These are phyloP conservation scores for Glossophaga mutica DNA, from an alignment of 2,797 vertebrate genomes.

Conservation along the genomic window DNA sequence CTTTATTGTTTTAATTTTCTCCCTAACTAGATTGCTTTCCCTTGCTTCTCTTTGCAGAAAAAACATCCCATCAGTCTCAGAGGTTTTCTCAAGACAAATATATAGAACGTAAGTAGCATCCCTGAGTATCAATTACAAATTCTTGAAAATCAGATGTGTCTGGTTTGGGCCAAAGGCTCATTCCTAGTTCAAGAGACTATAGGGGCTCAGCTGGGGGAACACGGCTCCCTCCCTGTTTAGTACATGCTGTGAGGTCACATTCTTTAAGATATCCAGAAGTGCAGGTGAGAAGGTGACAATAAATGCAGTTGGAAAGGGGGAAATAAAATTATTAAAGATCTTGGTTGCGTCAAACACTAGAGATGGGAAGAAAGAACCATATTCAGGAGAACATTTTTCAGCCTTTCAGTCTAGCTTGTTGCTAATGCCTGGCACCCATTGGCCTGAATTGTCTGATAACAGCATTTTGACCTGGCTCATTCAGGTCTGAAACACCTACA, in stretches of 20 bases:
- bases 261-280: background rate
- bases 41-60: background rate
- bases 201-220: background rate
- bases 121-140: background rate
- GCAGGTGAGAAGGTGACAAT: background rate
- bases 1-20: background rate
- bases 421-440: background rate
- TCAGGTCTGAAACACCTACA: background rate
- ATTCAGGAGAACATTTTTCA: background rate
- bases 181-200: background rate
- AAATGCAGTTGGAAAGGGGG: background rate
- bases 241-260: background rate
- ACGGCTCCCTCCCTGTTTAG: background rate
- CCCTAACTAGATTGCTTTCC: background rate
- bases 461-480: too few species aligned
- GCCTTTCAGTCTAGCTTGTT: background rate
- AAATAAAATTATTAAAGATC: background rate
- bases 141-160: background rate
- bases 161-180: background rate
- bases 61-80: background rate
- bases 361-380: background rate
- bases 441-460: background rate
- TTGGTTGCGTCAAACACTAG: background rate
- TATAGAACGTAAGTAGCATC: background rate
- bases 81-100: background rate